phyloP scores from a whole-genome alignment of 1,140 invertebrate genomes.

The Ephestia elutella region DNA sequence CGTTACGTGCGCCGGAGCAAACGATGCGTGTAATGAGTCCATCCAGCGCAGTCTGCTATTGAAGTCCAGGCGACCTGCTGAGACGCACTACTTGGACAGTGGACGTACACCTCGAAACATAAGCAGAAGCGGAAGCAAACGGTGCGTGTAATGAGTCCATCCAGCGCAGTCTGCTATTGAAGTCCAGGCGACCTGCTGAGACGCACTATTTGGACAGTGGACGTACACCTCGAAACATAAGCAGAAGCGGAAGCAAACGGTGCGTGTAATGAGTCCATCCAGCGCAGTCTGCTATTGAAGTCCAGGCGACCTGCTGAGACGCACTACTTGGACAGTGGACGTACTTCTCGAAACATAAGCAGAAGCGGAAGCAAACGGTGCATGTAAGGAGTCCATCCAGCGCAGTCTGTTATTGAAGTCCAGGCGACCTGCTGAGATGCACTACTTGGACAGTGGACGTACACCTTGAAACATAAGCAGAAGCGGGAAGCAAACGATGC shows the following conservation, averaged over 20 bases:
- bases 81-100: conserved; percentile 42
- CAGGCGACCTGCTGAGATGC: conserved; percentile 46
- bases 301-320: conserved; percentile 43
- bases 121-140: conserved; percentile 7
- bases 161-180: conserved; percentile 30
- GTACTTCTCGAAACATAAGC: too few relatives aligned
- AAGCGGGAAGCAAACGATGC: conserved; percentile 19
- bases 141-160: conserved; percentile 37
- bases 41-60: conserved; percentile 30
- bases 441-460: conserved; percentile 31
- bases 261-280: conserved; percentile 38
- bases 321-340: conserved; percentile 34
- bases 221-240: background rate
- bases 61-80: conserved; percentile 38
- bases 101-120: background rate
- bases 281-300: conserved; percentile 29
- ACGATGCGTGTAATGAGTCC: conserved; percentile 35
- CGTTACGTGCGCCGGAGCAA: conserved; percentile 5
- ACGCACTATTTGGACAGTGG: conserved; percentile 37
- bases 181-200: conserved; percentile 41
- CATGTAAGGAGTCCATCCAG: conserved; percentile 37
- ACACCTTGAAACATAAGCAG: too few relatives aligned
- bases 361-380: conserved; percentile 15
- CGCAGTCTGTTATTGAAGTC: conserved; percentile 27
- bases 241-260: conserved; percentile 11